phyloP scores from a whole-genome alignment of 1,140 invertebrate species.

The Stratiolaelaps scimitus region DNA sequence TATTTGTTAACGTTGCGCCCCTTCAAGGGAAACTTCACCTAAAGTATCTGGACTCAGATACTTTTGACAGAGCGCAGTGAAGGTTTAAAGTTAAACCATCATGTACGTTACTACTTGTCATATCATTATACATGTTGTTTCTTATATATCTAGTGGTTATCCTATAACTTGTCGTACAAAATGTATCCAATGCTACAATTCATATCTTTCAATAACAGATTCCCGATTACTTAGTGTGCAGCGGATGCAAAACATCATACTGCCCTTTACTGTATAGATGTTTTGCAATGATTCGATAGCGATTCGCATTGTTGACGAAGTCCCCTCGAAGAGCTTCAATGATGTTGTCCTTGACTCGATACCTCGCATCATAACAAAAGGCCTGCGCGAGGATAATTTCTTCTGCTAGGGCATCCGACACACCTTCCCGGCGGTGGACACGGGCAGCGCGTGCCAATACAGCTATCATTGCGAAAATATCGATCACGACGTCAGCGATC shows the following conservation, averaged over 20 bases:
- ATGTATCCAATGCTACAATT: too few relatives aligned
- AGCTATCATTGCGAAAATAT: slow-evolving; percentile 47
- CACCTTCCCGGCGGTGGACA: slow-evolving; percentile 53
- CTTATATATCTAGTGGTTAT: too few relatives aligned
- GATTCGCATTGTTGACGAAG: neutral
- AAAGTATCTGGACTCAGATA: too few relatives aligned
- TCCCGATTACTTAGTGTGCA: neutral
- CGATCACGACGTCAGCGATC: slow-evolving; percentile 48
- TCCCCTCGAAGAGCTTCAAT: neutral
- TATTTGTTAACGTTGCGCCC: too few relatives aligned
- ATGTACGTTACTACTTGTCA: too few relatives aligned
- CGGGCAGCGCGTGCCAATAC: slow-evolving; percentile 50
- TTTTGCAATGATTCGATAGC: neutral
- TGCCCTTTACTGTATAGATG: neutral
- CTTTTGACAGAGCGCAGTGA: too few relatives aligned
- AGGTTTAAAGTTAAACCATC: too few relatives aligned
- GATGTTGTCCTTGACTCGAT: neutral
- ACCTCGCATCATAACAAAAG: neutral
- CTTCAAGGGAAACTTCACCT: too few relatives aligned
- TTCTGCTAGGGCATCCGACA: slow-evolving; percentile 57
- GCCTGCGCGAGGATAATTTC: slow-evolving; percentile 42
- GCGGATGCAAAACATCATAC: neutral
- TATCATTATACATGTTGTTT: too few relatives aligned
- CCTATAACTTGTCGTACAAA: too few relatives aligned
- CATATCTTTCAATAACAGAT: too few relatives aligned